A percentile compares a stretch with the other conserved stretches of the same genome.
Conservation (phyloP, 1,140 invertebrate species). For the Proctacanthus coquilletti region DNA sequence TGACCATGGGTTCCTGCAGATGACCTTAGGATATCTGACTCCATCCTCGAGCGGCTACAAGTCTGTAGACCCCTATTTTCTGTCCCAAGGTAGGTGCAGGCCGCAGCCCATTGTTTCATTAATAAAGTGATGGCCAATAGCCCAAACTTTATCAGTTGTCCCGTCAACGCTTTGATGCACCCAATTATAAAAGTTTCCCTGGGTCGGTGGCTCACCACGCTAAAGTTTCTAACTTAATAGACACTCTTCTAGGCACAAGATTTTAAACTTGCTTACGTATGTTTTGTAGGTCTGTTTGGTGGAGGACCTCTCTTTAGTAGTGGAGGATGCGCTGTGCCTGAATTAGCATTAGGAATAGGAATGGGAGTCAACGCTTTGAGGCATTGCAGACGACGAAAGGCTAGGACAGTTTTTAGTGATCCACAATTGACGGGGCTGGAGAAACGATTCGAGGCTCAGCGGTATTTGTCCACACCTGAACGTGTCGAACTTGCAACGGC, state of each 20-base stretch:
- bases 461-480: constrained; percentile 94
- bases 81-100: constrained; percentile 41
- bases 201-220: not conserved
- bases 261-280: not conserved
- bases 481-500: constrained; percentile 84
- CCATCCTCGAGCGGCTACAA: constrained; percentile 42
- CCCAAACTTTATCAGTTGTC: not conserved
- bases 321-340: constrained; percentile 36
- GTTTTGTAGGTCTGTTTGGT: constrained; percentile 20
- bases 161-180: constrained; percentile 9
- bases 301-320: constrained; percentile 23
- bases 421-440: constrained; percentile 88
- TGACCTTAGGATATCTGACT: constrained; percentile 45
- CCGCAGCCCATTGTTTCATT: not conserved
- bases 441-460: constrained; percentile 87
- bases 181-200: constrained; percentile 5
- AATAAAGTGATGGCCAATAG: constrained; percentile 9
- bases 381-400: constrained; percentile 82
- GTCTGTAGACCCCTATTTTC: constrained; percentile 46
- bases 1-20: constrained; percentile 41
- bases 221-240: no score
- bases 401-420: constrained; percentile 95
- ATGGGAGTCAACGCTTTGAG: constrained; percentile 58
- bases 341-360: constrained; percentile 33
- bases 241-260: no score